Evolutionary conservation across 2,113 vertebrate species (phyloP), one percentile per base, ranked within the genome.

Genomic region (Lynx canadensis): DNA sequence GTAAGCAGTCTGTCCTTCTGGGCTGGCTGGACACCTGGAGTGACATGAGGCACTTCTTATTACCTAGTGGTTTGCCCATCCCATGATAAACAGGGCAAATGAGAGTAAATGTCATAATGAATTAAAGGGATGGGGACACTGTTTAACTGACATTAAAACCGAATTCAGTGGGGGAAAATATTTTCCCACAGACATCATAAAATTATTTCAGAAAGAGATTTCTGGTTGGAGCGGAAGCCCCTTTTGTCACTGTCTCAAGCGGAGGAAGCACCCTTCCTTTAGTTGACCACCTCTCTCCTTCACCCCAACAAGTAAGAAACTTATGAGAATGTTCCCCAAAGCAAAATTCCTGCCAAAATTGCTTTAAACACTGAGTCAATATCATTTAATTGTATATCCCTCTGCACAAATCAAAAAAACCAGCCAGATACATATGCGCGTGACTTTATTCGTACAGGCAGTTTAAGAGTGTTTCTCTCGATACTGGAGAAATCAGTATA

Each of bases 341-440:
- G 97, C 48, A 45, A 98, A 96, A 97, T 95, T 87, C 55, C 69
- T 96, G 86, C 92, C 94, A 45, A 97, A 95, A 97, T 50, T 88
- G 82, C 63, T 97, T 97, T 97, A 97, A 98, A 89, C 48, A 86
- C 80, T 1, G 21, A 78, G 73, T 98, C 87, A 74, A 3, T 98
- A 60, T 86, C 95, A 96, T 95, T 98, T 97, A 98, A 98, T 97
- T 97, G 93, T 84, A 82, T 45, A 81, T 96, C 10, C 2, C 83
- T 93, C 0, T 86, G 71, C 31, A 84, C 60, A 91, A 97, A 89
- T 97, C 92, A 96, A 74, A 92, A 73, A 97, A 94, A 95, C 66
- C 80, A 98, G 92, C 93, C 66, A 52, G 76, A 89, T 95, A 85
- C 19, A 1, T 52, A 74, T 27, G 48, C 50, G 21, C 57, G 8